phyloP scores from a whole-genome alignment of 2,797 vertebrate species.

The Sternarchorhynchus goeldii region DNA sequence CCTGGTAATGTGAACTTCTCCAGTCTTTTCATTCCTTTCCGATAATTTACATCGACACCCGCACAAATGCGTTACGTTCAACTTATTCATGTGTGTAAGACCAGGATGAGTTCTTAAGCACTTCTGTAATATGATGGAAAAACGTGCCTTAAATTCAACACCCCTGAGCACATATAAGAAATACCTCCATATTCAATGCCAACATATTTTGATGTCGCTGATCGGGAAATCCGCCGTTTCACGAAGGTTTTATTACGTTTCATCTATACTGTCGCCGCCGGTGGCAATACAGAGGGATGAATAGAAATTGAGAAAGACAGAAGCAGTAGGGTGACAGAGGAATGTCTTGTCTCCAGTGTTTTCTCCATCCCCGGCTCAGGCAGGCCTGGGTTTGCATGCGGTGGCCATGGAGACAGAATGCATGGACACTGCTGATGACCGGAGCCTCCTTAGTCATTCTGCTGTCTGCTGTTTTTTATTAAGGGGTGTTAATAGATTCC shows the following conservation, averaged over 20 bases:
- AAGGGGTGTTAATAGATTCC: conserved; percentile 47
- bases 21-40: conserved; percentile 48
- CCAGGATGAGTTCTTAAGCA: conserved; percentile 14
- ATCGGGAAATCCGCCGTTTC: conserved; percentile 22
- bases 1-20: conserved; percentile 53
- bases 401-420: background rate
- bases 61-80: conserved; percentile 42
- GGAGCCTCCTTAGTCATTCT: conserved; percentile 5
- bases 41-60: conserved; percentile 47
- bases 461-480: conserved; percentile 19
- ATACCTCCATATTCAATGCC: background rate
- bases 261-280: conserved; percentile 10
- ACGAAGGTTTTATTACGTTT: background rate
- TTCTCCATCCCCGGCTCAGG: background rate
- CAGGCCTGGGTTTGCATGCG: too few species aligned
- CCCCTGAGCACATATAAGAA: background rate
- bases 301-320: background rate
- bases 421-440: conserved; percentile 19
- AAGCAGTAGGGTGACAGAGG: background rate
- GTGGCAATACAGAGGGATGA: background rate
- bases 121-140: conserved; percentile 3
- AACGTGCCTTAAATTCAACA: background rate
- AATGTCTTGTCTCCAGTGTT: background rate
- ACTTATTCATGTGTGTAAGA: conserved; percentile 35
- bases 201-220: conserved; percentile 12